phyloP scores from a whole-genome alignment of 2,888 invertebrate genomes.

The Lathronympha strigana region DNA sequence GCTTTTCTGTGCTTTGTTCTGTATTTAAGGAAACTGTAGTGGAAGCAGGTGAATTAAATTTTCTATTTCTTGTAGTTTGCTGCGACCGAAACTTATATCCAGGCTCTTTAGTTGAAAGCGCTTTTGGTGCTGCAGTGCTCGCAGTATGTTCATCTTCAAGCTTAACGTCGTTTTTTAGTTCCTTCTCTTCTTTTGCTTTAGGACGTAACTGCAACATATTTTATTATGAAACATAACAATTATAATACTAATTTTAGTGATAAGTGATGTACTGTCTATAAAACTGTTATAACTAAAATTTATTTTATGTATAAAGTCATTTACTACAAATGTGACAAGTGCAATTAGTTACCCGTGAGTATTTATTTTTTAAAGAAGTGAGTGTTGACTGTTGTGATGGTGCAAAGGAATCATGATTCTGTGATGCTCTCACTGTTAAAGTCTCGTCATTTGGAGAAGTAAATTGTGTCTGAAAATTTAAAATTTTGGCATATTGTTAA shows the following conservation, averaged over 20 bases:
- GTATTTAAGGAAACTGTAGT: constrained; percentile 48
- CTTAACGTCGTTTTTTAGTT: constrained; percentile 50
- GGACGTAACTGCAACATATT: constrained; percentile 66
- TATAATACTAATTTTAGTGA: neutral
- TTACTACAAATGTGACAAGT: constrained; percentile 28
- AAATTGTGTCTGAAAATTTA: constrained; percentile 74
- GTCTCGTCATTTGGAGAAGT: constrained; percentile 77
- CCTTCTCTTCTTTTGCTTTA: constrained; percentile 58
- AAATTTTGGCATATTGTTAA: constrained; percentile 37
- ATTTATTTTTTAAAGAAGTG: constrained; percentile 68
- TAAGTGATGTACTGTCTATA: too few species aligned
- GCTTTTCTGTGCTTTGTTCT: constrained; percentile 56
- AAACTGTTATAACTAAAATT: too few species aligned
- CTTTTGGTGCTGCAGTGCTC: constrained; percentile 49
- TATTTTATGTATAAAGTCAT: too few species aligned
- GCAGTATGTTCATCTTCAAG: constrained; percentile 51
- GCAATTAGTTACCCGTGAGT: constrained; percentile 76
- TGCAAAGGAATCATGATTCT: constrained; percentile 74
- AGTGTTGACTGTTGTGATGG: constrained; percentile 70
- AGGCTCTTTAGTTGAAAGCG: constrained; percentile 14
- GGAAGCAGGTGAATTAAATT: constrained; percentile 57
- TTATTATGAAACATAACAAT: neutral
- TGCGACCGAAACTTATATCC: constrained; percentile 56
- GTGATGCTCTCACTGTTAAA: constrained; percentile 81
- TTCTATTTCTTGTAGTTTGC: constrained; percentile 64